Evolutionary conservation across 2,113 vertebrate genomes (phyloP), one percentile per base, ranked within the genome.

Genomic region (Delphinus delphis): DNA sequence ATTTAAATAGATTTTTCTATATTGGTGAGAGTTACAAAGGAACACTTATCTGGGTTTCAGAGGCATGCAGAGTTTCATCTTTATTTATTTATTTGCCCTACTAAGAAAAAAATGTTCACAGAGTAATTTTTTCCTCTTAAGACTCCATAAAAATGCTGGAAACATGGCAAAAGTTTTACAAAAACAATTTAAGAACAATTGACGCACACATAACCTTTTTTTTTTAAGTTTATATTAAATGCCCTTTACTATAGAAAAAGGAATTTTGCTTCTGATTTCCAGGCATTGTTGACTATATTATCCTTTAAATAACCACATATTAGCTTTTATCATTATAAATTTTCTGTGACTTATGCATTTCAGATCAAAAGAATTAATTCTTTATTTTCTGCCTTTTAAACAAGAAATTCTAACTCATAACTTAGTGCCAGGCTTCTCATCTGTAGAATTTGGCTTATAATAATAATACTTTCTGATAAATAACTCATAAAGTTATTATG

Each of bases 171-270:
- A 6, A 80, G 63, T 92, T 95, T 83, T 96, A 93, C 89, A 70
- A 98, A 97, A 98, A 97, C 94, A 96, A 26, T 65, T 95, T 86
- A 97, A 95, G 97, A 98, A 98, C 96, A 84, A 97, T 96, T 90
- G 92, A 85, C 93, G 44, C 84, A 95, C 1, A 26, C 97, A 89
- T 0, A 10, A 93, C 63, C 68, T 36, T 93, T 71, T 71, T 0
- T 0, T 0, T 0, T 67, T 85, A 95, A 97, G 90, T 85, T 98
- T 97, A 97, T 97, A 97, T 65, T 98, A 98, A 28, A 31, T 97
- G 93, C 95, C 85, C 82, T 97, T 97, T 97, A 90, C 84, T 96
- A 98, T 98, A 97, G 96, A 96, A 88, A 88, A 97, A 97, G 36
- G 63, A 97, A 93, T 95, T 44, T 5, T 96, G 31, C 65, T 97